Conservation (phyloP, 1,140 invertebrate genomes). For the Cryptotermes secundus region DNA sequence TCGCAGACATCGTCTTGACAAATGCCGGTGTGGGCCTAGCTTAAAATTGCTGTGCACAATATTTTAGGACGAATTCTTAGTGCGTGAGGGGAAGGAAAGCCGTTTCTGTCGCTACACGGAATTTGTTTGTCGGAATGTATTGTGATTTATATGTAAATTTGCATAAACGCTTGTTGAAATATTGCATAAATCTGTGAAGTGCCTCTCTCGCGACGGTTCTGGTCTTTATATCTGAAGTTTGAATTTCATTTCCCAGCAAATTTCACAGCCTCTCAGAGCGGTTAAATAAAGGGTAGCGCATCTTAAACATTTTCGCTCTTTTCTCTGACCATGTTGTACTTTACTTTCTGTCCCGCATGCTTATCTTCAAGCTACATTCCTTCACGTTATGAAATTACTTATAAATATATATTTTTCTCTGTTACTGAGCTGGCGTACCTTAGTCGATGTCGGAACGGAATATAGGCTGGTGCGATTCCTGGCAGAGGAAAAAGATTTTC, state of each 20-base stretch:
- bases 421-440: too few relatives aligned
- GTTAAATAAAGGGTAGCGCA: not conserved
- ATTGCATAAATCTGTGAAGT: not conserved
- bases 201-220: not conserved
- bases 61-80: not conserved
- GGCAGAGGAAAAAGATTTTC: too few relatives aligned
- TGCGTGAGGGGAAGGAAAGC: not conserved
- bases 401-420: too few relatives aligned
- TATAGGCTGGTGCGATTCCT: too few relatives aligned
- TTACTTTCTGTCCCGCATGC: too few relatives aligned
- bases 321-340: too few relatives aligned
- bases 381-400: too few relatives aligned
- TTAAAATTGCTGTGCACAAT: too few relatives aligned
- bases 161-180: slow-evolving; percentile 5
- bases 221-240: not conserved
- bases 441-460: too few relatives aligned
- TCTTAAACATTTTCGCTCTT: not conserved
- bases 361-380: too few relatives aligned
- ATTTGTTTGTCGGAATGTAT: not conserved
- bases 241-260: not conserved
- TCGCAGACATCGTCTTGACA: too few relatives aligned
- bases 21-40: too few relatives aligned
- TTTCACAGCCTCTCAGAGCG: not conserved
- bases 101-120: not conserved
- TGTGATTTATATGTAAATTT: slow-evolving; percentile 16